Percentiles rank a stretch among this genome's conserved stretches.
Evolutionary conservation across 2,113 vertebrate genomes (phyloP).

Genomic region (Clinocottus analis): DNA sequence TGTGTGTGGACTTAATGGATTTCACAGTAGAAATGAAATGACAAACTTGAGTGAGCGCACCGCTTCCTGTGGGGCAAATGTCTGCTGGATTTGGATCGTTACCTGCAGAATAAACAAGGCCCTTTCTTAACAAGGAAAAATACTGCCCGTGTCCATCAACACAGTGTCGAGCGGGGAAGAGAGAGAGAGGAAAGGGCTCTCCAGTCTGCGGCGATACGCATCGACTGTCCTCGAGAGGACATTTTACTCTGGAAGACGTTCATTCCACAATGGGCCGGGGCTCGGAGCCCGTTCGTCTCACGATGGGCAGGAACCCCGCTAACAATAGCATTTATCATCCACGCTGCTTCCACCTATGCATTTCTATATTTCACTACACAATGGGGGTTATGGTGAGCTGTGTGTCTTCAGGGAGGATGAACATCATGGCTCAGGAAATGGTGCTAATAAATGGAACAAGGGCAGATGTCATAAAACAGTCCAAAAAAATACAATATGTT

Average conservation of each 20-base stretch:
- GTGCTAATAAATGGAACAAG: background rate
- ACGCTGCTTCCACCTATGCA: constrained; percentile 11
- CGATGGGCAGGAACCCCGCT: constrained; percentile 44
- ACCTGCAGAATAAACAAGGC: constrained; percentile 82
- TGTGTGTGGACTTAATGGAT: constrained; percentile 80
- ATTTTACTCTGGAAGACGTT: constrained; percentile 55
- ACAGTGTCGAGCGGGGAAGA: constrained; percentile 61
- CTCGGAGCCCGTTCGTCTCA: constrained; percentile 43
- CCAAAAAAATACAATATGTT: too few relatives aligned
- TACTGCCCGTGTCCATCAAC: constrained; percentile 80
- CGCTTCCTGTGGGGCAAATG: constrained; percentile 82
- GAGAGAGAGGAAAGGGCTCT: constrained; percentile 67
- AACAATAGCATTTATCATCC: constrained; percentile 64
- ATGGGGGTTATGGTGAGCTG: background rate
- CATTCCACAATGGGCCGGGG: constrained; percentile 38
- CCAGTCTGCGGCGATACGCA: constrained; percentile 74
- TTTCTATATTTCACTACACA: constrained; percentile 27
- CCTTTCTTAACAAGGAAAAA: constrained; percentile 81
- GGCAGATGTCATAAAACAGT: background rate
- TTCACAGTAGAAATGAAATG: constrained; percentile 84
- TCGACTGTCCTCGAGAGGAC: constrained; percentile 78
- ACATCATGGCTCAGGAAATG: background rate
- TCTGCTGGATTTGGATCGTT: constrained; percentile 82
- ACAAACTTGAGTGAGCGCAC: constrained; percentile 82
- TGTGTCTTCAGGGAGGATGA: background rate